phyloP scores from a whole-genome alignment of 2,113 vertebrate species.

The Isichthys henryi region DNA sequence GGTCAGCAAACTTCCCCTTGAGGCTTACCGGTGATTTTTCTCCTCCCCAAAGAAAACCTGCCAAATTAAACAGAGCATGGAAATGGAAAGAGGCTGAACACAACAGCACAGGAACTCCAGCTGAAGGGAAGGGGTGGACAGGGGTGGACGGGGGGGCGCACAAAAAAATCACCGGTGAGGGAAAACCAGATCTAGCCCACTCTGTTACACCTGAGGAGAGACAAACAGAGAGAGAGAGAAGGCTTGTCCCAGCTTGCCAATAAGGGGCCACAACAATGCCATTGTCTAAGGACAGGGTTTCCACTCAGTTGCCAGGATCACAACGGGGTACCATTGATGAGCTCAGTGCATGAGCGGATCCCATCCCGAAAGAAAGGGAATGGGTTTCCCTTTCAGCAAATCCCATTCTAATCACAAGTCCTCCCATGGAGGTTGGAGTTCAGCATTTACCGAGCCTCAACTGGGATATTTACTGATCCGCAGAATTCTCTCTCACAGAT shows the following conservation, averaged over 20 bases:
- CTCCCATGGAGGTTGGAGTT: neutral
- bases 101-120: neutral
- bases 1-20: neutral
- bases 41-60: neutral
- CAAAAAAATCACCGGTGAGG: too few relatives aligned
- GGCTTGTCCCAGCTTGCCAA: neutral
- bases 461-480: neutral
- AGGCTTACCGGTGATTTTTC: neutral
- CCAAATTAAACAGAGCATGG: neutral
- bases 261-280: neutral
- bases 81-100: neutral
- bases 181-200: neutral
- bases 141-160: neutral
- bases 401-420: neutral
- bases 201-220: neutral
- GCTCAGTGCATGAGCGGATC: neutral
- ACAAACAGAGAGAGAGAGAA: neutral
- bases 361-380: neutral
- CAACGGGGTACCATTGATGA: neutral
- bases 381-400: neutral
- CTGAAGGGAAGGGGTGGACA: neutral
- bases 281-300: neutral
- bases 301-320: slow-evolving; percentile 1
- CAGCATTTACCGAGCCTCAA: neutral
- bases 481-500: neutral